Percentiles rank a stretch among this genome's conserved stretches.
These are phyloP conservation scores for Oncopodura yosiiana DNA, from an alignment of 1,140 invertebrate species.

Conservation along the genomic window DNA sequence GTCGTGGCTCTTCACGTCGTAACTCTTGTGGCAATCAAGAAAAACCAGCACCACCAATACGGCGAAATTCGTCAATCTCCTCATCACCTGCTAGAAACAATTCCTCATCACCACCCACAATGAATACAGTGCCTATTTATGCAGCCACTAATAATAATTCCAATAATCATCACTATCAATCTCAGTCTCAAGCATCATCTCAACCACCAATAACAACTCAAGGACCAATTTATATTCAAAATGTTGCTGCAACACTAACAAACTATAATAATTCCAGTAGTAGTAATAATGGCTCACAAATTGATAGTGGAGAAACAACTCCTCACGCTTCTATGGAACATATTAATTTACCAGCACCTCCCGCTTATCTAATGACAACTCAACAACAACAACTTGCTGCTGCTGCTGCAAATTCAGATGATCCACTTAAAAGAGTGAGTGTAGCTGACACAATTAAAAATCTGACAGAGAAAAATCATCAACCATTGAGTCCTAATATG, in stretches of 20 bases:
- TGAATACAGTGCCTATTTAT: conserved; percentile 15
- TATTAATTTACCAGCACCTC: conserved; percentile 72
- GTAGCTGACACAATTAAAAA: conserved; percentile 81
- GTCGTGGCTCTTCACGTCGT: conserved; percentile 45
- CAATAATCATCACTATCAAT: not conserved
- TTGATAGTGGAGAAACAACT: conserved; percentile 35
- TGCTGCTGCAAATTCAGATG: conserved; percentile 22
- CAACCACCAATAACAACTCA: conserved; percentile 16
- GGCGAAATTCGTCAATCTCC: conserved; percentile 56
- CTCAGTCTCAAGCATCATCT: conserved; percentile 3
- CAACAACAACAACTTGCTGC: conserved; percentile 28
- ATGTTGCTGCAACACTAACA: no score
- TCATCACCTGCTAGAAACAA: conserved; percentile 20
- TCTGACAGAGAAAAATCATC: conserved; percentile 71
- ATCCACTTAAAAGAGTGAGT: conserved; percentile 41
- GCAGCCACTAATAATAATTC: conserved; percentile 9
- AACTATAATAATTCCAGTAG: not conserved
- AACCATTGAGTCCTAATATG: conserved; percentile 69
- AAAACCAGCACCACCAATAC: conserved; percentile 72
- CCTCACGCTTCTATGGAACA: conserved; percentile 48
- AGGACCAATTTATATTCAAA: conserved; percentile 18
- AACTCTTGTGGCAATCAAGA: conserved; percentile 36
- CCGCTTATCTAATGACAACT: conserved; percentile 59
- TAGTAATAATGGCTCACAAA: conserved; percentile 3
- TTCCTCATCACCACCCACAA: conserved; percentile 13